phyloP scores from a whole-genome alignment of 2,888 invertebrate genomes.

The Tridacna gigas region DNA sequence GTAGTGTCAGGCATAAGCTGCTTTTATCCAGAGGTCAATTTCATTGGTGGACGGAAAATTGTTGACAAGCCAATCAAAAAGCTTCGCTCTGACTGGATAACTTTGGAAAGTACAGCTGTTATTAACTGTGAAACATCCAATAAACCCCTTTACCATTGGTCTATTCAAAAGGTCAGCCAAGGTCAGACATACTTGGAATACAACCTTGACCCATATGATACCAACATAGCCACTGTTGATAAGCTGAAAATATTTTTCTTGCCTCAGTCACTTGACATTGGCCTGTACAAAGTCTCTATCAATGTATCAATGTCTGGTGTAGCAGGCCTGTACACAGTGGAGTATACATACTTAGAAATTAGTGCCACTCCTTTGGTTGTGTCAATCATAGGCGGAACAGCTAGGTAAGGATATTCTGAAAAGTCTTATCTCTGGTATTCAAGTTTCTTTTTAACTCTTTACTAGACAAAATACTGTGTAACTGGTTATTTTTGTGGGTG shows the following conservation, averaged over 20 bases:
- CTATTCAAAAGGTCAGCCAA: conserved; percentile 58
- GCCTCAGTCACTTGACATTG: conserved; percentile 63
- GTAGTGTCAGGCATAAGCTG: conserved; percentile 71
- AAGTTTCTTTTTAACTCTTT: too few species aligned
- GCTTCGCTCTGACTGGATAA: conserved; percentile 67
- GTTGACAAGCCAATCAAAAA: conserved; percentile 65
- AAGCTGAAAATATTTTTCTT: conserved; percentile 69
- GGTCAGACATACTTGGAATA: conserved; percentile 67
- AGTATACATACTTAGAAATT: conserved; percentile 68
- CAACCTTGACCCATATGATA: conserved; percentile 54
- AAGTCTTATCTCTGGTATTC: too few species aligned
- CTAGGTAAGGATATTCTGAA: too few species aligned
- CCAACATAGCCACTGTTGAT: conserved; percentile 41
- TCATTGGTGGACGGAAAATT: conserved; percentile 71
- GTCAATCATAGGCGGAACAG: conserved; percentile 65
- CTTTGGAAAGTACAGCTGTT: conserved; percentile 69
- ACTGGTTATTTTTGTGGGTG: too few species aligned
- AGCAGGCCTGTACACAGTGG: conserved; percentile 68
- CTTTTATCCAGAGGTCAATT: conserved; percentile 68
- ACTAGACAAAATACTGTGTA: too few species aligned
- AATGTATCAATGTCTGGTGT: conserved; percentile 74
- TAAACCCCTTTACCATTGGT: conserved; percentile 67
- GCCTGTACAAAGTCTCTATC: conserved; percentile 67
- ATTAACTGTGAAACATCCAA: conserved; percentile 68
- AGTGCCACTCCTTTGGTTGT: conserved; percentile 64